Conservation (phyloP, 2,113 vertebrate species). For the Toxotes jaculatrix region DNA sequence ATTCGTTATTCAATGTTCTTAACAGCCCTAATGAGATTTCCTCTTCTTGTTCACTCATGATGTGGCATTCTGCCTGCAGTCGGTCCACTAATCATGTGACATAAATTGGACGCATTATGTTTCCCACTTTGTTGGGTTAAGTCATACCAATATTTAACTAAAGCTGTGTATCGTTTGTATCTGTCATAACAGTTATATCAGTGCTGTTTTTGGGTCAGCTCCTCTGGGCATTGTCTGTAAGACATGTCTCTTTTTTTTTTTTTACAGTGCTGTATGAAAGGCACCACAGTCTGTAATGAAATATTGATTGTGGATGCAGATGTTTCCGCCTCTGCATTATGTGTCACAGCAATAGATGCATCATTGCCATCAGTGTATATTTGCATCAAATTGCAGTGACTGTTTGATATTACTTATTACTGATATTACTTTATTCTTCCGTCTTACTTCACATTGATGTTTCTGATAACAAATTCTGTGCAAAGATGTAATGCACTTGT, state of each 20-base stretch:
- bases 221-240: constrained; percentile 35
- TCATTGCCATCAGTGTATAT: neutral
- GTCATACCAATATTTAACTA: constrained; percentile 19
- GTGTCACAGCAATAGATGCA: constrained; percentile 26
- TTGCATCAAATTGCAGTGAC: neutral
- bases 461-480: neutral
- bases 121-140: constrained; percentile 26
- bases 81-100: constrained; percentile 9
- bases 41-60: neutral
- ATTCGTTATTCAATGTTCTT: constrained; percentile 32
- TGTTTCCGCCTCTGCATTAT: constrained; percentile 53
- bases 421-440: neutral
- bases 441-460: neutral
- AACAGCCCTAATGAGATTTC: constrained; percentile 49
- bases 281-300: constrained; percentile 60
- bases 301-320: constrained; percentile 72
- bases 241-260: neutral
- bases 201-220: constrained; percentile 57
- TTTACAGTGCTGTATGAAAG: constrained; percentile 16
- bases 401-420: neutral
- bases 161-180: constrained; percentile 28
- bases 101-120: constrained; percentile 5
- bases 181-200: constrained; percentile 17
- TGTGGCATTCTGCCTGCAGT: constrained; percentile 11
- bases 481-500: too few relatives aligned